Evolutionary conservation across 2,113 vertebrate genomes (phyloP).

Genomic region (Osmerus eperlanus): DNA sequence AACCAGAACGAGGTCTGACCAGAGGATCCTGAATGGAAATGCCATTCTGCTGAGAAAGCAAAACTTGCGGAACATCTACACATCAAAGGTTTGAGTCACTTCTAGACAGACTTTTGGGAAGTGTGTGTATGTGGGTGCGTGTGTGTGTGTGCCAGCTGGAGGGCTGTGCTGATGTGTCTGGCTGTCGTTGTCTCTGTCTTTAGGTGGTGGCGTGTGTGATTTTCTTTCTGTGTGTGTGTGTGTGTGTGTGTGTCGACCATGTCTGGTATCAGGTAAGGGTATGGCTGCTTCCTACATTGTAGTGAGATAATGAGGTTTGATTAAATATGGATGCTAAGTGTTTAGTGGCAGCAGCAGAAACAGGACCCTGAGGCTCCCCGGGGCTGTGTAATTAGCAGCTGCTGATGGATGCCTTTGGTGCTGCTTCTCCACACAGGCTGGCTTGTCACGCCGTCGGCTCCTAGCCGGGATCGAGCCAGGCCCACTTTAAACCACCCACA

Average conservation of each 20-base stretch:
- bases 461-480: slow-evolving; percentile 34
- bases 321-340: slow-evolving; percentile 81
- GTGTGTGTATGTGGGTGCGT: slow-evolving; percentile 9
- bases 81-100: slow-evolving; percentile 62
- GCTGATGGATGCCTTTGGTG: slow-evolving; percentile 72
- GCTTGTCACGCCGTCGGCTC: slow-evolving; percentile 15
- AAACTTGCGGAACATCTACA: slow-evolving; percentile 38
- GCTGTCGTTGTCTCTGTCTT: slow-evolving; percentile 34
- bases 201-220: slow-evolving; percentile 33
- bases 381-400: slow-evolving; percentile 74
- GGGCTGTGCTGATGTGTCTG: neutral
- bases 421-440: slow-evolving; percentile 46
- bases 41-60: slow-evolving; percentile 48
- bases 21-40: slow-evolving; percentile 61
- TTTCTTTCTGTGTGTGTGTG: slow-evolving; percentile 28
- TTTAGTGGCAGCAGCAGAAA: slow-evolving; percentile 76
- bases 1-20: slow-evolving; percentile 56
- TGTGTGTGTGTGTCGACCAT: slow-evolving; percentile 41
- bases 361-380: slow-evolving; percentile 56
- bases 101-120: slow-evolving; percentile 28
- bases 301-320: slow-evolving; percentile 72
- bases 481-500: slow-evolving; percentile 50
- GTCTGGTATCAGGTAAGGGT: slow-evolving; percentile 65
- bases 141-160: neutral
- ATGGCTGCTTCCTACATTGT: slow-evolving; percentile 73